These are phyloP conservation scores for Tinamus major DNA, from an alignment of 2,797 vertebrate genomes.

Conservation along the genomic window DNA sequence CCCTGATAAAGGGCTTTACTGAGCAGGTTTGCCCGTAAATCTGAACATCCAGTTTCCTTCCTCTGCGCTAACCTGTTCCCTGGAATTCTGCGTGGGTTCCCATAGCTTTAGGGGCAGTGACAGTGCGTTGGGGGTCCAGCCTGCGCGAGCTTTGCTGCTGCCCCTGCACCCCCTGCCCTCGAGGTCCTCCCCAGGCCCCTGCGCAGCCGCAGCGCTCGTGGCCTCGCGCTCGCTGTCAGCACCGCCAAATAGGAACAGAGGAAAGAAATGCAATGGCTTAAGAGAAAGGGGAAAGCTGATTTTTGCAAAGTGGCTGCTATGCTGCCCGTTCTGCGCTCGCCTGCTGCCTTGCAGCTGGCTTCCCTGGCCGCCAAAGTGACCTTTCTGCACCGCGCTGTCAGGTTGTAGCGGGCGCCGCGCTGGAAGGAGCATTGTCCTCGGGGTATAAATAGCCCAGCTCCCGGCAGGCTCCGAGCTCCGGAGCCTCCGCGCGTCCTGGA, in stretches of 20 bases:
- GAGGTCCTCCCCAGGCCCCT: background rate
- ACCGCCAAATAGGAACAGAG: background rate
- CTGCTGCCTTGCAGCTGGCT: background rate
- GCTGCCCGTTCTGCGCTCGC: background rate
- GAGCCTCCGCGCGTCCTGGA: background rate
- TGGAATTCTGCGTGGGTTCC: background rate
- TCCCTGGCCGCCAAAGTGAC: background rate
- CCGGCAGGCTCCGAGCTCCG: slow-evolving; percentile 34
- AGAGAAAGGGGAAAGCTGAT: background rate
- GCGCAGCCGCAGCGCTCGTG: fast-evolving
- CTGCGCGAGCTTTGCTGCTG: fast-evolving
- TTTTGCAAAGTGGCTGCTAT: background rate
- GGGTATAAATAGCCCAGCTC: slow-evolving; percentile 45
- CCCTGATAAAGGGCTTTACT: background rate
- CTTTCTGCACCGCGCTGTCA: background rate
- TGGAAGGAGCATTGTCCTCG: slow-evolving; percentile 45
- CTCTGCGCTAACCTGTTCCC: background rate
- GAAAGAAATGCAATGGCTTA: background rate
- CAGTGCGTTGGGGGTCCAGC: fast-evolving
- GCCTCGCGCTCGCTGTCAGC: background rate
- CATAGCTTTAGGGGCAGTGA: background rate
- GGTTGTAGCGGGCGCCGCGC: background rate
- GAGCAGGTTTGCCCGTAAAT: background rate
- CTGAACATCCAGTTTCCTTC: background rate
- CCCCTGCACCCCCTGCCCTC: background rate